Evolutionary conservation across 2,888 invertebrate species (phyloP), one percentile per base, ranked within the genome.

Genomic region (Cyrtodaria siliqua): DNA sequence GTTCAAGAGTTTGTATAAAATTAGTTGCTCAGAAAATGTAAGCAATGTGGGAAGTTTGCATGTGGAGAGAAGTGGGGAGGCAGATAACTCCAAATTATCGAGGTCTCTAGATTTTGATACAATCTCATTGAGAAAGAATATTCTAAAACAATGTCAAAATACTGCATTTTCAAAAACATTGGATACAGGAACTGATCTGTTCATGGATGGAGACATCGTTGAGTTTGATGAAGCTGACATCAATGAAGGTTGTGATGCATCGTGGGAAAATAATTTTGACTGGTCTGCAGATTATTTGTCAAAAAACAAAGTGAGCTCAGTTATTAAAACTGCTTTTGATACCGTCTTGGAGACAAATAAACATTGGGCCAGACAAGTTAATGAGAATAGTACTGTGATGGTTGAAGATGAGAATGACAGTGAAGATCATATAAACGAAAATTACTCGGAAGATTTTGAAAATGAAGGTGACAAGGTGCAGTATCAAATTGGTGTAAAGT

Each of bases 51-150:
- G 16, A 20, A 44, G 4, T 44, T 16, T 16, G 6, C 16, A 6
- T 44, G 16, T 16, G 16, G 44, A 44, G 8, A 16, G 44, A 18
- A 44, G 16, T 44, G 44, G 20, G 16, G 44, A 16, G 20, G 16
- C 6, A 6, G 16, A 16, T 44, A 16, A 9, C n/a, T 6, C 3
- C 4, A 44, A 18, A 16, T 62, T 67, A 49, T 55, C 67, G 18
- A 73, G 66, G 44, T 73, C 73, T 14, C 56, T 80, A 12, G 80
- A 80, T 67, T 76, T 70, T 74, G 73, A 74, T 42, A 70, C 57
- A 16, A 38, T 67, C 16, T 59, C 50, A 2, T 50, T 67, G 6
- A 70, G 77, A 18, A 80, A 72, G 56, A 49, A 44, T 40, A 76
- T 74, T 47, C 53, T 80, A 3, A 52, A 71, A 18, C 63, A 63